A percentile compares a stretch with the other conserved stretches of the same genome.
phyloP scores from a whole-genome alignment of 1,140 invertebrate species.

The Plectus sambesii region DNA sequence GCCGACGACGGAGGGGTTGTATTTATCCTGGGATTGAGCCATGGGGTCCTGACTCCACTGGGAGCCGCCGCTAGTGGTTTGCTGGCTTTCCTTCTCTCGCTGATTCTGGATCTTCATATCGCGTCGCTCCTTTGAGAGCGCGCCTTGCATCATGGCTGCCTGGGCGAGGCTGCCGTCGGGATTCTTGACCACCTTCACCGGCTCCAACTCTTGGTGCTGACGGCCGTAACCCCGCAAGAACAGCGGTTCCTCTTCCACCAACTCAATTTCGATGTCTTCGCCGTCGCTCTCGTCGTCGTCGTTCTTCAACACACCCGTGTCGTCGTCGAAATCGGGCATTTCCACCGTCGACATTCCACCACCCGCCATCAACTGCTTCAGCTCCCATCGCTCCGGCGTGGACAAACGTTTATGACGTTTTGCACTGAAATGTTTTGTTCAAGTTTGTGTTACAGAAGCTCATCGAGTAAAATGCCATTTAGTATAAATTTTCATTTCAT shows the following conservation, averaged over 20 bases:
- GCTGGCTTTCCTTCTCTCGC: slow-evolving; percentile 54
- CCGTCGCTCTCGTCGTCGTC: slow-evolving; percentile 58
- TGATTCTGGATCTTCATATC: slow-evolving; percentile 50
- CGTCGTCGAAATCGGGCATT: slow-evolving; percentile 52
- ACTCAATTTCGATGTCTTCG: slow-evolving; percentile 96
- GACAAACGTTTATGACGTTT: slow-evolving; percentile 60
- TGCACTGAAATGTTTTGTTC: slow-evolving; percentile 52
- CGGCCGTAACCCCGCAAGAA: slow-evolving; percentile 65
- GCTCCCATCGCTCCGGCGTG: slow-evolving; percentile 73
- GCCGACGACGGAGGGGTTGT: no score
- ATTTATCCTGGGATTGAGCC: no score
- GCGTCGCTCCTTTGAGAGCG: slow-evolving; percentile 84
- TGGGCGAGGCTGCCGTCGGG: slow-evolving; percentile 92
- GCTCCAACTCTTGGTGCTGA: slow-evolving; percentile 72
- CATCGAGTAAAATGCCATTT: slow-evolving; percentile 48
- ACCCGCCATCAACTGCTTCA: slow-evolving; percentile 51
- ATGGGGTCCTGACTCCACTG: slow-evolving; percentile 87
- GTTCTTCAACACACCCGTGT: slow-evolving; percentile 49
- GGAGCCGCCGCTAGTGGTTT: no score
- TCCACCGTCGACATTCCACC: slow-evolving; percentile 49
- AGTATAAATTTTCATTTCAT: no score
- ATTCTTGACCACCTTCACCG: slow-evolving; percentile 94
- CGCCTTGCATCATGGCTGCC: slow-evolving; percentile 98
- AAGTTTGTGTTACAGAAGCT: slow-evolving; percentile 63
- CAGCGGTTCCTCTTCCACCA: slow-evolving; percentile 94